Evolutionary conservation across 2,113 vertebrate genomes (phyloP), one percentile per base, ranked within the genome.

Genomic region (Conger conger): DNA sequence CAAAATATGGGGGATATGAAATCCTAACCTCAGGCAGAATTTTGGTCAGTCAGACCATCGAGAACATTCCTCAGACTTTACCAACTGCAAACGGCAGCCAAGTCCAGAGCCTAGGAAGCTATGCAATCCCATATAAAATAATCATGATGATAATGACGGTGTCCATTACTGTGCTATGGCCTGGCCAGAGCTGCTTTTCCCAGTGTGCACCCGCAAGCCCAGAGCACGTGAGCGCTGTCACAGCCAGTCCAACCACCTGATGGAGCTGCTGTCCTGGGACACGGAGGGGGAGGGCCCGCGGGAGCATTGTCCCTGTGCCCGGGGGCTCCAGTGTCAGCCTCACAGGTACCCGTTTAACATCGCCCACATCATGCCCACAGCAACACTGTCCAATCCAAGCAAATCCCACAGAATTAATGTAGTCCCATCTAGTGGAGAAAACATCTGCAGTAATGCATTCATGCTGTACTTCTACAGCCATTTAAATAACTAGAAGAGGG

Each of bases 191-290:
- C 93, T 99, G 0, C 91, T 96, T 85, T 98, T 97, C 20, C 95
- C 97, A 0, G 96, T 99, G 87, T 99, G 98, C 89, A 96, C 89
- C 0, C 94, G 96, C 0, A 93, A 97, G 78, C 96, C 97, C 0
- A 91, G 94, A 82, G 96, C 97, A 84, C 97, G 94, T 0, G 96
- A 99, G 85, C 95, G 93, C 80, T 99, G 98, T 91, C 93, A 94
- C 0, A 93, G 94, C 53, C 94, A 94, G 38, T 92, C 96, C 37
- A 97, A 96, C 90, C 94, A 96, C 81, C 90, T 98, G 30, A 92
- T 96, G 84, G 96, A 96, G 86, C 92, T 99, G 15, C 90, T 98
- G 90, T 96, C 95, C 81, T 98, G 97, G 97, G 96, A 97, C 42
- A 84, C 92, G 68, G 94, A 96, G 84, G 94, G 94, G 0, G 92